These are phyloP conservation scores for Saturnia pavonia DNA, from an alignment of 2,888 invertebrate species.

Conservation along the genomic window DNA sequence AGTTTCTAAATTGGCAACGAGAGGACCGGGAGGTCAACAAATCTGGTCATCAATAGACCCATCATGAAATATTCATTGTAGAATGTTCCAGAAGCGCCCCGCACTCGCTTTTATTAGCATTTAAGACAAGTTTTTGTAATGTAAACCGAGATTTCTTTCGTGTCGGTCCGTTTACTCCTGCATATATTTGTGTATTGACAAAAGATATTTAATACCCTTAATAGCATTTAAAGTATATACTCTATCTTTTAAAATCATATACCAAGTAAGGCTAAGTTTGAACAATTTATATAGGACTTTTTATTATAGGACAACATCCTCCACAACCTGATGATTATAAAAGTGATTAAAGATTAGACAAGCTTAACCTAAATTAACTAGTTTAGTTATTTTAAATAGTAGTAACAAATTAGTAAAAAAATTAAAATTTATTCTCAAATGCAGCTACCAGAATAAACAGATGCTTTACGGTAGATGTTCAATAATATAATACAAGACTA, in stretches of 20 bases:
- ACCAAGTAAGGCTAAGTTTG: background rate
- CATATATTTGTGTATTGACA: slow-evolving; percentile 48
- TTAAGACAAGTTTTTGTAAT: slow-evolving; percentile 68
- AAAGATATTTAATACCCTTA: slow-evolving; percentile 32
- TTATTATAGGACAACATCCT: background rate
- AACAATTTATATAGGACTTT: background rate
- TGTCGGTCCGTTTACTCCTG: slow-evolving; percentile 37
- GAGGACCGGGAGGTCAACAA: slow-evolving; percentile 38
- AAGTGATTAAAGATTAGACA: background rate
- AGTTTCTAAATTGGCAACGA: slow-evolving; percentile 28
- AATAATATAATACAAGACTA: too few relatives aligned
- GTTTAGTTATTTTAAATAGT: background rate
- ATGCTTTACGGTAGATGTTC: too few relatives aligned
- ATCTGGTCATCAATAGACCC: slow-evolving; percentile 50
- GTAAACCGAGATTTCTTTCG: slow-evolving; percentile 55
- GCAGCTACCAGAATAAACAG: too few relatives aligned
- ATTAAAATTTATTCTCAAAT: too few relatives aligned
- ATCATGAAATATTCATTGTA: slow-evolving; percentile 69
- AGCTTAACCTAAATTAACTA: background rate
- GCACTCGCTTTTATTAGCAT: slow-evolving; percentile 70
- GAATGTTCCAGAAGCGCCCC: slow-evolving; percentile 46
- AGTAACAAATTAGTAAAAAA: too few relatives aligned
- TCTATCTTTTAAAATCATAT: background rate
- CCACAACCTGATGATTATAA: background rate
- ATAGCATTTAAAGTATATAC: background rate